Evolutionary conservation across 37 sponge, comb jelly and placozoan species (phyloP), one percentile per base, ranked within the genome.

Genomic region (Diacarnus erythraeanus): DNA sequence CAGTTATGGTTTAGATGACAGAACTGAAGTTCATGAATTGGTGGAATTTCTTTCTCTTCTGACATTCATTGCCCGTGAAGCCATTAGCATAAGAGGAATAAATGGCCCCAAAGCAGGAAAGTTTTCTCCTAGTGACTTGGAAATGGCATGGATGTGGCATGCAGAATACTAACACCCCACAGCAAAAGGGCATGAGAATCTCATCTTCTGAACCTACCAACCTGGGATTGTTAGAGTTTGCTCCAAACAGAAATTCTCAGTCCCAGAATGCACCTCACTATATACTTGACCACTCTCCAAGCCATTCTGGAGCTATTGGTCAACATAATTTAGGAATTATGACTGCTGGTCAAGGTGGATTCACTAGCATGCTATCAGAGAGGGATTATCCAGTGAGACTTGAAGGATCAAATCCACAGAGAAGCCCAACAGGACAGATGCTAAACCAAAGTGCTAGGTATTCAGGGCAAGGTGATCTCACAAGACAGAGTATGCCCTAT

Each of bases 1-100:
- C 18, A 82, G 63, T 31, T 90, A 81, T 86, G 94, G 89, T 23
- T 29, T 93, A 29, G 80, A 86, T 56, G 64, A 75, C 15, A 72
- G 94, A 36, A 86, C 74, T 15, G 80, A 83, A 15, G 89, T 93
- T 15, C 94, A 93, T 56, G 89, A 88, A 42, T 81, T 93, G 27
- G n/a, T n/a, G n/a, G 94, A 93, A 69, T 93, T 83, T 43, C 79
- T 93, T 2, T 57, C 83, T 33, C 79, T 88, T 0, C 42, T 93
- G 9, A 86, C 94, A 1, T 93, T 89, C 67, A 56, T 86, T 6
- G 86, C 89, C 0, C 69, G 94, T 12, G 94, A 93, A 74, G 72
- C 71, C 17, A 74, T 83, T 33, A 34, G 83, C 10, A 10, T 86
- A 12, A 38, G n/a, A 3, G 59, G 56, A 36, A 73, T 73, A 1